Percentiles rank a stretch among this genome's conserved stretches.
Evolutionary conservation across 2,888 invertebrate genomes (phyloP).

Genomic region (Melipona bicolor): DNA sequence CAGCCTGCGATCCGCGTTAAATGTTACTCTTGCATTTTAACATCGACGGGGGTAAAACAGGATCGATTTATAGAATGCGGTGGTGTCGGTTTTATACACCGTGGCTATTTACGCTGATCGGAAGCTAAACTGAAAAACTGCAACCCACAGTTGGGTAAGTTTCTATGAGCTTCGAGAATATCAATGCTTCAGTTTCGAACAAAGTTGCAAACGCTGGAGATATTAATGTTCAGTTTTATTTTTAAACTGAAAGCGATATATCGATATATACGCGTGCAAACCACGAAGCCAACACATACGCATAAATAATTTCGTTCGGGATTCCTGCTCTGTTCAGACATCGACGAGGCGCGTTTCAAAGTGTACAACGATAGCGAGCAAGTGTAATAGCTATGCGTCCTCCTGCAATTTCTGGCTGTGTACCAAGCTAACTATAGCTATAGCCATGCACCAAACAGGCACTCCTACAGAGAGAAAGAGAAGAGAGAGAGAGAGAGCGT

Average conservation of each 20-base stretch:
- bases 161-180: neutral
- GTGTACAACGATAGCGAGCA: conserved; percentile 44
- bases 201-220: neutral
- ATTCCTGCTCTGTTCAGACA: conserved; percentile 11
- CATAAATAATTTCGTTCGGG: neutral
- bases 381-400: conserved; percentile 65
- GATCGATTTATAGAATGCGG: neutral
- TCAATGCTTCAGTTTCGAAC: neutral
- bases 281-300: neutral
- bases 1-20: conserved; percentile 24
- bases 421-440: conserved; percentile 77
- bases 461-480: conserved; percentile 39
- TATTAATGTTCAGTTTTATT: neutral
- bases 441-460: conserved; percentile 59
- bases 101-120: neutral
- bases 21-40: conserved; percentile 17
- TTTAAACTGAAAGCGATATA: too few species aligned
- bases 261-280: too few species aligned
- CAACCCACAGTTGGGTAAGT: neutral
- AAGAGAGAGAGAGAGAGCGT: neutral
- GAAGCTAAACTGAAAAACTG: too few species aligned
- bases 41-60: neutral
- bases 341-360: conserved; percentile 34
- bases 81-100: neutral
- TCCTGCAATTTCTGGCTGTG: conserved; percentile 73